Conservation (phyloP, 2,888 invertebrate genomes). For the Octonoba sinensis region DNA sequence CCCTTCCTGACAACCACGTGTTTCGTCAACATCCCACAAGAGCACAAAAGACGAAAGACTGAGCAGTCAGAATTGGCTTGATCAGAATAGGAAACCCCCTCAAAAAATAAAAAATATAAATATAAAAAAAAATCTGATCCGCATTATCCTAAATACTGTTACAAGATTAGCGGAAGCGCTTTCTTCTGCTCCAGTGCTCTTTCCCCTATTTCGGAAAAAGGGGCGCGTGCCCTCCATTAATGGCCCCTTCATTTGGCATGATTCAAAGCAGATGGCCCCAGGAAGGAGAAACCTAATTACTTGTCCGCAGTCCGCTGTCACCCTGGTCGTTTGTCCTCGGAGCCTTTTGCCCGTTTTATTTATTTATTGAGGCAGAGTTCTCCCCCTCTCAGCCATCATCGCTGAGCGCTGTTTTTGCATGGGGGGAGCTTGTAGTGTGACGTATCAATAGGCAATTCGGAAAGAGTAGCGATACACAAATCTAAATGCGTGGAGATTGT, state of each 20-base stretch:
- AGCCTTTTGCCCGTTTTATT: background rate
- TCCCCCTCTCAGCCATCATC: too few relatives aligned
- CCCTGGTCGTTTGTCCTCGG: constrained; percentile 46
- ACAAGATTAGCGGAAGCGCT: constrained; percentile 35
- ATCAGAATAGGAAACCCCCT: background rate
- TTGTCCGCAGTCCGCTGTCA: constrained; percentile 55
- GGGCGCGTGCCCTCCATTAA: constrained; percentile 51
- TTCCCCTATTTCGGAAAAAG: constrained; percentile 9
- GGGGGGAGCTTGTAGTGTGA: too few relatives aligned
- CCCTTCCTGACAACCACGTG: too few relatives aligned
- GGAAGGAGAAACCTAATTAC: constrained; percentile 57
- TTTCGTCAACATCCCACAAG: too few relatives aligned
- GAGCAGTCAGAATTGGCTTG: constrained; percentile 40
- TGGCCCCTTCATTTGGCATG: constrained; percentile 54
- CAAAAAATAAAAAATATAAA: too few relatives aligned
- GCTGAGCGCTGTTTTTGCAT: too few relatives aligned
- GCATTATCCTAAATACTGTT: constrained; percentile 40
- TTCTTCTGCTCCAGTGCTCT: background rate
- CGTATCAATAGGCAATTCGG: too few relatives aligned
- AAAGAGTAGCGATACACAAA: too few relatives aligned
- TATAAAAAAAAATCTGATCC: constrained; percentile 27
- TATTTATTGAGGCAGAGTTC: background rate
- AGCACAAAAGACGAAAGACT: constrained; percentile 18
- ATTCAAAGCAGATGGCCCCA: constrained; percentile 61
- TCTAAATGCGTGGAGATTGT: too few relatives aligned